Evolutionary conservation across 1,140 invertebrate genomes (phyloP).

Genomic region (Ips nitidus): DNA sequence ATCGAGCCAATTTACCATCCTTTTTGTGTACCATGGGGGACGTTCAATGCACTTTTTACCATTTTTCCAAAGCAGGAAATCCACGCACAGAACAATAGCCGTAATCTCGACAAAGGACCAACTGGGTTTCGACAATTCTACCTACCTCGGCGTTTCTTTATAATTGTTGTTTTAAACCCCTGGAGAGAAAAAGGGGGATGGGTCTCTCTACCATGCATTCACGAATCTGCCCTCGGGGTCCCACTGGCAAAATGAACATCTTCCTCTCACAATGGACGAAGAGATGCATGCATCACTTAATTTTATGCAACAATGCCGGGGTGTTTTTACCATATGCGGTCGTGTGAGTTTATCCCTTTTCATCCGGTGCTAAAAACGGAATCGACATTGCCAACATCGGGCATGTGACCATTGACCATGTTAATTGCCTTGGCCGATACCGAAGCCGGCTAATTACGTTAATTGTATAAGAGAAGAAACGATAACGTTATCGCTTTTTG

Average conservation of each 20-base stretch:
- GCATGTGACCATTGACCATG: background rate
- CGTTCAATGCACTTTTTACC: conserved; percentile 1
- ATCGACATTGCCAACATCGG: background rate
- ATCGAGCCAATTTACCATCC: conserved; percentile 1
- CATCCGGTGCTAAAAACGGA: background rate
- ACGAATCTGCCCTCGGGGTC: conserved; percentile 23
- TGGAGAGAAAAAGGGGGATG: conserved; percentile 24
- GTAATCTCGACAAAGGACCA: conserved; percentile 12
- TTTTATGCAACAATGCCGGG: conserved; percentile 23
- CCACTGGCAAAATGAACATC: conserved; percentile 29
- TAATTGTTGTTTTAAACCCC: conserved; percentile 34
- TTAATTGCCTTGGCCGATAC: background rate
- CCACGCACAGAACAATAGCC: background rate
- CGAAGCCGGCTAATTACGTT: too few relatives aligned
- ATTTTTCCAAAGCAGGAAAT: conserved; percentile 1
- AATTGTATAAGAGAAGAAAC: too few relatives aligned
- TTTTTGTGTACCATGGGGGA: background rate
- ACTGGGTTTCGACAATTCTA: conserved; percentile 7
- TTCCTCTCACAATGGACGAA: conserved; percentile 14
- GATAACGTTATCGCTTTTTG: too few relatives aligned
- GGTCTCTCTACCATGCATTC: conserved; percentile 16
- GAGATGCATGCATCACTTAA: conserved; percentile 23
- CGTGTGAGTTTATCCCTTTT: conserved; percentile 11
- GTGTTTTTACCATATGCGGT: conserved; percentile 17
- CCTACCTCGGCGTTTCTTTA: conserved; percentile 30